phyloP scores from a whole-genome alignment of 2,113 vertebrate species.

The Percina caprodes region DNA sequence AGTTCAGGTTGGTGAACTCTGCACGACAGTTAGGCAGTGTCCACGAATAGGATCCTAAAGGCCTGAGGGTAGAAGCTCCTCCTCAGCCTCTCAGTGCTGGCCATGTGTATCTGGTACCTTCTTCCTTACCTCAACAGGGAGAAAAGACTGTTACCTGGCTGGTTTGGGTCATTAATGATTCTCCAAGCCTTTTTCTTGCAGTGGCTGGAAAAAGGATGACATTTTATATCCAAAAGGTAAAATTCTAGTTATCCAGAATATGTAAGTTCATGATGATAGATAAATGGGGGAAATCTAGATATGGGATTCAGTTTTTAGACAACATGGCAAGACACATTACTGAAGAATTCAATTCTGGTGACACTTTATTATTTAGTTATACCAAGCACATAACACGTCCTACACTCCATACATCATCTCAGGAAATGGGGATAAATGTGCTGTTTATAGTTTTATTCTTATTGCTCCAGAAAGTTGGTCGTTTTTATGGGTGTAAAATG shows the following conservation, averaged over 20 bases:
- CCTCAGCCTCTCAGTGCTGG: no score
- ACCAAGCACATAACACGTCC: neutral
- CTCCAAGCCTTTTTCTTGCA: no score
- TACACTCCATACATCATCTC: neutral
- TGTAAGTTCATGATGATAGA: neutral
- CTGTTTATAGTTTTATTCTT: slow-evolving; percentile 21
- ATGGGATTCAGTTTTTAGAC: neutral
- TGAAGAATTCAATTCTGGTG: neutral
- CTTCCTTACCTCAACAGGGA: no score
- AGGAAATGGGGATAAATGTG: slow-evolving; percentile 12
- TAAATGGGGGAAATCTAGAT: neutral
- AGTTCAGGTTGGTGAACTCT: no score
- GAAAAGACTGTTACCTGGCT: no score
- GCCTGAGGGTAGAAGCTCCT: no score
- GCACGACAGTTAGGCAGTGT: no score
- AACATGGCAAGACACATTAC: neutral
- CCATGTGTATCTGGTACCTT: no score
- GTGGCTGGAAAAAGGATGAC: no score
- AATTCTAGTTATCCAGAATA: neutral
- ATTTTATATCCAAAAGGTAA: no score
- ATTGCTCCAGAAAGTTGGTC: neutral
- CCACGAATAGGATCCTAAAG: no score
- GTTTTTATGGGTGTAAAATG: slow-evolving; percentile 12
- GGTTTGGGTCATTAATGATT: no score
- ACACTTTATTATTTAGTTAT: neutral